Evolutionary conservation across 2,888 invertebrate species (phyloP).

Genomic region (Acanthacorydalis orientalis): DNA sequence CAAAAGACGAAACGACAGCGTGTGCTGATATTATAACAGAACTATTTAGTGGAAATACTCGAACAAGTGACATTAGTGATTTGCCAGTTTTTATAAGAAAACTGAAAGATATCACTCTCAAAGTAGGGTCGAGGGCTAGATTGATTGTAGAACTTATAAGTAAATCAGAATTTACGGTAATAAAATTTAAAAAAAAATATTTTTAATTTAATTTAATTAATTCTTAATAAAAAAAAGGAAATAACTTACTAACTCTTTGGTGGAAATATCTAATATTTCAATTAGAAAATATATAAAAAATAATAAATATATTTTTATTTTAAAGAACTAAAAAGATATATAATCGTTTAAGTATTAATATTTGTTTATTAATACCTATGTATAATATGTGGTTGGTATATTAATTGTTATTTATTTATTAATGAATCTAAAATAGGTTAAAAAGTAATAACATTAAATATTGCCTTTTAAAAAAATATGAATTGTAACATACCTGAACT

Average conservation of each 20-base stretch:
- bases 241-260: no score
- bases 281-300: no score
- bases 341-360: no score
- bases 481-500: background rate
- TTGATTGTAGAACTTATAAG: slow-evolving; percentile 73
- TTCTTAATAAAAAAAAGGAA: slow-evolving; percentile 28
- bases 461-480: background rate
- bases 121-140: slow-evolving; percentile 75
- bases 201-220: no score
- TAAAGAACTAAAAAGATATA: no score
- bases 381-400: no score
- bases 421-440: background rate
- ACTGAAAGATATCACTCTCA: slow-evolving; percentile 71
- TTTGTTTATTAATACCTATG: no score
- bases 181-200: no score
- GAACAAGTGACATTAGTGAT: slow-evolving; percentile 42
- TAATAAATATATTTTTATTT: no score
- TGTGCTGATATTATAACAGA: slow-evolving; percentile 7
- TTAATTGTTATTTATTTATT: no score
- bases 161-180: slow-evolving; percentile 61
- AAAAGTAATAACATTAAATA: background rate
- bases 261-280: no score
- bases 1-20: slow-evolving; percentile 11
- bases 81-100: slow-evolving; percentile 72
- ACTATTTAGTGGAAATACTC: slow-evolving; percentile 13